These are phyloP conservation scores for Dinothrombium tinctorium DNA, from an alignment of 1,140 invertebrate species.

Conservation along the genomic window DNA sequence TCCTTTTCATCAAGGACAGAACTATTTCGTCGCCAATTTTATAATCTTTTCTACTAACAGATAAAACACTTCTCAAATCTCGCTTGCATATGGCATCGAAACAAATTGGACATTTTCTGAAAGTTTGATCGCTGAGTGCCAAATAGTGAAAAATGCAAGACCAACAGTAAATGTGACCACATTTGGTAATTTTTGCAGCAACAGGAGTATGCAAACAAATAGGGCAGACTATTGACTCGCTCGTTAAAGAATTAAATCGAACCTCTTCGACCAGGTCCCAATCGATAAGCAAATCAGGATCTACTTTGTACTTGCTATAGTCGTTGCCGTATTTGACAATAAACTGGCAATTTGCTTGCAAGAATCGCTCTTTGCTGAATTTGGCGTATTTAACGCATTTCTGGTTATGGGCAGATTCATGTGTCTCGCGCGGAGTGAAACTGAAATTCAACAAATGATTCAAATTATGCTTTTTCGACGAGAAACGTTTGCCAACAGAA, in stretches of 20 bases:
- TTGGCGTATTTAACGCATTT: slow-evolving; percentile 18
- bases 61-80: slow-evolving; percentile 51
- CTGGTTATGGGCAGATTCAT: slow-evolving; percentile 7
- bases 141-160: slow-evolving; percentile 80
- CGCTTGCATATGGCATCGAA: slow-evolving; percentile 44
- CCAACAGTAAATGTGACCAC: slow-evolving; percentile 91
- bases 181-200: slow-evolving; percentile 70
- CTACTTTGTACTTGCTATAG: slow-evolving; percentile 43
- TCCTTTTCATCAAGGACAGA: slow-evolving; percentile 62
- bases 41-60: slow-evolving; percentile 17
- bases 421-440: slow-evolving; percentile 46
- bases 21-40: slow-evolving; percentile 44
- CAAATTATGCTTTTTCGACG: slow-evolving; percentile 66
- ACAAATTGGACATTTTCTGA: slow-evolving; percentile 66
- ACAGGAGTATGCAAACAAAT: slow-evolving; percentile 63
- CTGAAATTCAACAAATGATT: slow-evolving; percentile 62
- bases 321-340: slow-evolving; percentile 53
- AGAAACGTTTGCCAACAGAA: background rate
- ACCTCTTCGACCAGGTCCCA: slow-evolving; percentile 35
- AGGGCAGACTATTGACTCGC: slow-evolving; percentile 35
- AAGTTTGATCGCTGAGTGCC: slow-evolving; percentile 46
- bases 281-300: slow-evolving; percentile 68
- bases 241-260: slow-evolving; percentile 4
- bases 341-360: slow-evolving; percentile 90
- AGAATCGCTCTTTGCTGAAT: slow-evolving; percentile 74